These are phyloP conservation scores for Gortyna flavago DNA, from an alignment of 2,888 invertebrate genomes.

Conservation along the genomic window DNA sequence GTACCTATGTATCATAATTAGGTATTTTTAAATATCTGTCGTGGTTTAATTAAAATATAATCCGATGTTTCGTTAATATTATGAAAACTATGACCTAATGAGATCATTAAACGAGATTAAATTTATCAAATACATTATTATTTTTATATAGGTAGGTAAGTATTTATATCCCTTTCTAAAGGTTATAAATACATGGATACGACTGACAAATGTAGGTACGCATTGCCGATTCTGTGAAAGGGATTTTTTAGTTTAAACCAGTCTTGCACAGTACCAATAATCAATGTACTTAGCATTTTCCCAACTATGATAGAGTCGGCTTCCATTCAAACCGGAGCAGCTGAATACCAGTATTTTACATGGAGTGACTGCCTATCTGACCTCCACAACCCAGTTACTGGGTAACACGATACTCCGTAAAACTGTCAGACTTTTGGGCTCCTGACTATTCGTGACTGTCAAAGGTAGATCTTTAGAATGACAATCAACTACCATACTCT, in stretches of 20 bases:
- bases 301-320: not conserved
- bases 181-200: conserved; percentile 37
- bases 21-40: not conserved
- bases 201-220: not conserved
- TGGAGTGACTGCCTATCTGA: not conserved
- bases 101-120: conserved; percentile 38
- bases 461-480: not conserved
- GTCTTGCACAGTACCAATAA: not conserved
- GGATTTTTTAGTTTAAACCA: not conserved
- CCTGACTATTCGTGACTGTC: not conserved
- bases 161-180: not conserved
- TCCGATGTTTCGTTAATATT: conserved; percentile 11
- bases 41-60: conserved; percentile 21
- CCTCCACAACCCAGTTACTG: not conserved
- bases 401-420: not conserved
- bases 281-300: not conserved
- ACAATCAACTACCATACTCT: no score
- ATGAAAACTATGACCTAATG: conserved; percentile 30
- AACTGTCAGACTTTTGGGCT: not conserved
- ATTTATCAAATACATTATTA: conserved; percentile 21
- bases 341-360: not conserved
- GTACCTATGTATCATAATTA: not conserved
- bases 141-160: conserved; percentile 5
- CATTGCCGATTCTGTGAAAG: not conserved
- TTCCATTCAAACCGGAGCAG: not conserved